Conservation (phyloP, 2,888 invertebrate species). For the Perithous albicinctus region DNA sequence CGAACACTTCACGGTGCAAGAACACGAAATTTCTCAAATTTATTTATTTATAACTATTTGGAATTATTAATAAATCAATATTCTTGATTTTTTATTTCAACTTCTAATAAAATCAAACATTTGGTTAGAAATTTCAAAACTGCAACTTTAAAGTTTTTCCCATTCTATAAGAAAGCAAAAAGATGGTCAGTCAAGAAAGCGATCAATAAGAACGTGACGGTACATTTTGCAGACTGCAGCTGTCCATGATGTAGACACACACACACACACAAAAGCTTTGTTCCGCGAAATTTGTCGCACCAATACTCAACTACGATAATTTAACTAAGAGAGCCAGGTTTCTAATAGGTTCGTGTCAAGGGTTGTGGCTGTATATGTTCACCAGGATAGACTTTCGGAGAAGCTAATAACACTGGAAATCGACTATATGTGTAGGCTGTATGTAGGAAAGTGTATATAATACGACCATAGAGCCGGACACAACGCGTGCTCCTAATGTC, state of each 20-base stretch:
- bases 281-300: background rate
- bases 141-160: no score
- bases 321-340: background rate
- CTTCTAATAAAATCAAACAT: no score
- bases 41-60: no score
- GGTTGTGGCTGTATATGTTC: conserved; percentile 13
- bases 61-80: no score
- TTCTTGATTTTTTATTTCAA: no score
- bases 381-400: conserved; percentile 39
- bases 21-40: no score
- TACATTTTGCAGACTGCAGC: background rate
- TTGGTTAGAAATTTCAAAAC: no score
- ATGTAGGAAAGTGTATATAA: background rate
- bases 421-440: background rate
- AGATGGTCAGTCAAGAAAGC: background rate
- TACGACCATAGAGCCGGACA: background rate
- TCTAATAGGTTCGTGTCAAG: conserved; percentile 51
- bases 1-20: no score
- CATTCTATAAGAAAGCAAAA: background rate
- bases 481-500: conserved; percentile 44
- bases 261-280: background rate
- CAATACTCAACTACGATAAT: conserved; percentile 6
- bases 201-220: conserved; percentile 26
- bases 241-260: background rate
- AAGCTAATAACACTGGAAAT: conserved; percentile 40